phyloP scores from a whole-genome alignment of 2,888 invertebrate genomes.

The Chydorus sphaericus region DNA sequence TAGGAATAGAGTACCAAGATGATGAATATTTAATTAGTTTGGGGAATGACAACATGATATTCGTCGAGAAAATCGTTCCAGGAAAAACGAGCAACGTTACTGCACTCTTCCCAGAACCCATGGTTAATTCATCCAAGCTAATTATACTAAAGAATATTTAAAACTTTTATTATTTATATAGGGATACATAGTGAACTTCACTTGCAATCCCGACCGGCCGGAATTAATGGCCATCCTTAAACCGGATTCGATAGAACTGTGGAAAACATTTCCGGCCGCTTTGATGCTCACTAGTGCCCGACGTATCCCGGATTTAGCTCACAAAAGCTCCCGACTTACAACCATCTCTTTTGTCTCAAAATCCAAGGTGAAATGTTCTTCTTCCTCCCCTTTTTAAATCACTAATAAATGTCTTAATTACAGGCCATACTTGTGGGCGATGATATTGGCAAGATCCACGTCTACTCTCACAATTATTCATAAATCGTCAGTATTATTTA shows the following conservation, averaged over 20 bases:
- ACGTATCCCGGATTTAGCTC: background rate
- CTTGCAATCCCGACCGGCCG: background rate
- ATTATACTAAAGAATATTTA: background rate
- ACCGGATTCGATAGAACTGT: background rate
- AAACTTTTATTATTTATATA: background rate
- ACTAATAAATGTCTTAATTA: background rate
- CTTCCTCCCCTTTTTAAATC: background rate
- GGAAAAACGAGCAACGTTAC: background rate
- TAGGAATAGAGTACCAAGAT: background rate
- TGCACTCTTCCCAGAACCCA: background rate
- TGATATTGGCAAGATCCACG: conserved; percentile 1
- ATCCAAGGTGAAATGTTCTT: background rate
- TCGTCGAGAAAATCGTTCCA: background rate
- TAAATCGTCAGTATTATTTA: background rate
- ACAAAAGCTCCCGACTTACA: background rate
- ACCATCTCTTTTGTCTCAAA: background rate
- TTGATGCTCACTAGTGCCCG: background rate
- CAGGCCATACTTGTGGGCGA: background rate
- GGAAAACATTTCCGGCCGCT: background rate
- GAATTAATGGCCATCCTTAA: conserved; percentile 1
- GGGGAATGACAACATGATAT: background rate
- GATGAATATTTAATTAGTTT: background rate
- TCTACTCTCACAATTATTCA: conserved; percentile 4
- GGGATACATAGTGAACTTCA: background rate
- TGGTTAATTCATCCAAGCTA: too few relatives aligned